phyloP scores from a whole-genome alignment of 2,113 vertebrate species.

The Cavia porcellus region DNA sequence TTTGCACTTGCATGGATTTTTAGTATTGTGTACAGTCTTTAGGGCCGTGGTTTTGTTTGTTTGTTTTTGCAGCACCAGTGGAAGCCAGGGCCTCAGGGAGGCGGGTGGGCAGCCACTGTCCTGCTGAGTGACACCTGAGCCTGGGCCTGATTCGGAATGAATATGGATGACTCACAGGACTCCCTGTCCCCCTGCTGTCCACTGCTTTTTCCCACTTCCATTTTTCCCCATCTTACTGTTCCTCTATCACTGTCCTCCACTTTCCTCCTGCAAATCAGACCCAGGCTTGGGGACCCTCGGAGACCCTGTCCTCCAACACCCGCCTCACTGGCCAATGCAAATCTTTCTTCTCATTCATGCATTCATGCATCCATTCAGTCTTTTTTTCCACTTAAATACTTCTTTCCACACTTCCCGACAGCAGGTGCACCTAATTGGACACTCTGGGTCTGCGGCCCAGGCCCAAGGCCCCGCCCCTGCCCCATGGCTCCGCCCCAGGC shows the following conservation, averaged over 20 bases:
- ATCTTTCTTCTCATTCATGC: neutral
- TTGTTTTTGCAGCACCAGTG: neutral
- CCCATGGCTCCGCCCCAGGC: neutral
- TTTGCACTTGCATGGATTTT: neutral
- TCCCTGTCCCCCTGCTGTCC: neutral
- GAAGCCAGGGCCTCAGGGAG: neutral
- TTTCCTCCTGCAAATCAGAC: neutral
- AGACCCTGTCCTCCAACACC: neutral
- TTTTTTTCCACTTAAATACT: neutral
- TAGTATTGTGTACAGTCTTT: neutral
- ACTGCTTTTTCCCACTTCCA: neutral
- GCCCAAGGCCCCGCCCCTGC: neutral
- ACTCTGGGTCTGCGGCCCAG: neutral
- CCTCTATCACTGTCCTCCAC: neutral
- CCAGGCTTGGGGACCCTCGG: neutral
- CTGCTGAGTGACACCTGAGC: neutral
- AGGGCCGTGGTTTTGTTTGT: neutral
- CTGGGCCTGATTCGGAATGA: neutral
- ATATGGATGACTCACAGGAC: neutral
- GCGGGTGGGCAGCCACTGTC: neutral
- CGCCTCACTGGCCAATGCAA: neutral
- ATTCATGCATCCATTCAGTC: neutral
- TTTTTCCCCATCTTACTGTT: neutral
- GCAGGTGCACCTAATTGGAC: slow-evolving; percentile 38
- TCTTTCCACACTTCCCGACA: neutral